Evolutionary conservation across 2,888 invertebrate genomes (phyloP), one percentile per base, ranked within the genome.

Genomic region (Epirrita christyi): DNA sequence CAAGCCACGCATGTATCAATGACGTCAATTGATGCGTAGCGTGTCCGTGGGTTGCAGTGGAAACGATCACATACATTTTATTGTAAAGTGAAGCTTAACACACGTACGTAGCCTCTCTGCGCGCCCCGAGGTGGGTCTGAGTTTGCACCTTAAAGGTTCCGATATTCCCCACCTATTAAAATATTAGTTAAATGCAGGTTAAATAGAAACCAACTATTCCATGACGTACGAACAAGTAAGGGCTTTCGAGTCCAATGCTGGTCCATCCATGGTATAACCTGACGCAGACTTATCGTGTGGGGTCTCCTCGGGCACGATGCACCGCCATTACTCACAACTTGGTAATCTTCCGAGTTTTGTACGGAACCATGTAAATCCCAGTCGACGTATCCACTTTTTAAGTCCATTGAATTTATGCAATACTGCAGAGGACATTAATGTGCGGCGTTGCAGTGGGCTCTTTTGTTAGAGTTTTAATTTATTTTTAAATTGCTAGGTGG

Each of bases 341-440:
- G 55, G 59, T 59, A 59, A 59, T 59, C 55, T 59, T 59, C 47
- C 51, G 55, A 59, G 59, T 59, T 59, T 59, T 59, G 51, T 47
- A 44, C 55, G 59, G 59, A 51, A 51, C 59, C 55, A 48, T 55
- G 59, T 55, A 59, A 59, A 59, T 59, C 59, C 55, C 36, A 28
- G 36, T 42, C 47, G 41, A 49, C 52, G 54, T 54, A 49, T 59
- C 41, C 50, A 51, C 46, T 59, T 59, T 59, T 51, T 47, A 55
- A 55, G 55, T 59, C 51, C 40, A 59, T 59, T 59, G 15, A 52
- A 59, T 59, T 51, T 59, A 59, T 59, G 59, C 44, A 54, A 42
- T 34, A 45, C 59, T 55, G 59, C 38, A 46, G 54, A 11, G 47
- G 54, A 50, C 54, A 40, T 53, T 38, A 57, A 38, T 49, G 50